Base-by-base conservation (phyloP, 1,140 invertebrate species). In the Drosophila setifemur region DNA sequence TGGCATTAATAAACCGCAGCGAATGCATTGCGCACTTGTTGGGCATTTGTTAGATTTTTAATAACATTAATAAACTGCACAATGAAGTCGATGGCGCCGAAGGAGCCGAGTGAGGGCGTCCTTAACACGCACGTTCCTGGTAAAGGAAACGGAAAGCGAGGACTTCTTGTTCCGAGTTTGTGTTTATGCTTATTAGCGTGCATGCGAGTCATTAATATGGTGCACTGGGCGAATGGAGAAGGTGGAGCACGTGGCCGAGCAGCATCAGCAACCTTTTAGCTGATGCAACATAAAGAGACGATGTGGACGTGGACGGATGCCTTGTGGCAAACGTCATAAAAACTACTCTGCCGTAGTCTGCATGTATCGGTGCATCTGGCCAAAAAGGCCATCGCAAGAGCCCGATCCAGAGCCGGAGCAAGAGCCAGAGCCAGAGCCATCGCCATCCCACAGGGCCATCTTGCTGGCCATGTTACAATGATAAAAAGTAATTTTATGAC, bases 401-500 rank as follows among this genome's bases (percentile, higher is more conserved):
- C n/a, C n/a, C n/a, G n/a, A n/a, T n/a, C n/a, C n/a, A n/a, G n/a
- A n/a, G n/a, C n/a, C n/a, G n/a, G n/a, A n/a, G n/a, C n/a, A n/a
- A n/a, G n/a, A n/a, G n/a, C n/a, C n/a, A n/a, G n/a, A n/a, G n/a
- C n/a, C n/a, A n/a, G n/a, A n/a, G n/a, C n/a, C n/a, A n/a, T n/a
- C n/a, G 47, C 53, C 28, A 21, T 21, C 18, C 37, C 23, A 37
- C 43, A 44, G 55, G 31, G 40, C 71, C 74, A 77, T 53, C 53
- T 47, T 48, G 54, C 44, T 75, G 82, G 66, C 74, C 83, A 82
- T 86, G 81, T 86, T 76, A 75, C 83, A 86, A 87, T 87, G 81
- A 86, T 87, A 86, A 86, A 86, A 86, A 86, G 81, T 86, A 86
- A 86, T 86, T 86, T 86, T 86, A 86, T 86, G 81, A 86, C 81